These are phyloP conservation scores for Agelas oroides DNA, from an alignment of 37 sponge, comb jelly and placozoan genomes.

Conservation along the genomic window DNA sequence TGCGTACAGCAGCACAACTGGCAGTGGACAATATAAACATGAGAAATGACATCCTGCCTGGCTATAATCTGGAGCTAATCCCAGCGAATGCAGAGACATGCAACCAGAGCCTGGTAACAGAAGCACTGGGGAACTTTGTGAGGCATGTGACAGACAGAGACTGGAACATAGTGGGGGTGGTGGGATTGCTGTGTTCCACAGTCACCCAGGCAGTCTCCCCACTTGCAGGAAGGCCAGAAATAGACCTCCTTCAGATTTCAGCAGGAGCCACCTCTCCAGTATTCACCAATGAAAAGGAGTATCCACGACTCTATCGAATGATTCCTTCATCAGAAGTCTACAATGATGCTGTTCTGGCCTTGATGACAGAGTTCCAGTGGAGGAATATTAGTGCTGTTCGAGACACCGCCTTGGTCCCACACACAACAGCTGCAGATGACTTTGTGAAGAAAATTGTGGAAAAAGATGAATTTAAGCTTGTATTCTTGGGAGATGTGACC, in stretches of 20 bases:
- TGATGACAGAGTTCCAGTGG: constrained; percentile 13
- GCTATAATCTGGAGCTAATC: constrained; percentile 38
- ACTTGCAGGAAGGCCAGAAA: constrained; percentile 9
- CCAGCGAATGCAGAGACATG: constrained; percentile 9
- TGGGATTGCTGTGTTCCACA: constrained; percentile 38
- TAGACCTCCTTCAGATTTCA: constrained; percentile 32
- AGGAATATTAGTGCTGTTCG: background rate
- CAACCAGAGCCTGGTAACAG: background rate
- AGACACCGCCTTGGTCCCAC: background rate
- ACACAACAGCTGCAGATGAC: background rate
- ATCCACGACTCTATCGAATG: constrained; percentile 14
- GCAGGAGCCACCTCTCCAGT: background rate
- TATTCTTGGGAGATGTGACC: too few species aligned
- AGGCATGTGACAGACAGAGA: background rate
- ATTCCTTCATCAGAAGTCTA: constrained; percentile 14
- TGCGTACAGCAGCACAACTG: constrained; percentile 24
- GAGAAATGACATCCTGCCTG: background rate
- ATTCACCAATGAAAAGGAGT: too few species aligned
- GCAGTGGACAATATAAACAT: constrained; percentile 51
- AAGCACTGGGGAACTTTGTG: constrained; percentile 9
- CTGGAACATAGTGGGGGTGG: constrained; percentile 16
- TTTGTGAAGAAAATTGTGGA: too few species aligned
- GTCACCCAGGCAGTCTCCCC: constrained; percentile 14
- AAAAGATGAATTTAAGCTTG: too few species aligned
- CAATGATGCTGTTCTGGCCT: constrained; percentile 18